phyloP scores from a whole-genome alignment of 2,113 vertebrate genomes.

The Rafetus swinhoei region DNA sequence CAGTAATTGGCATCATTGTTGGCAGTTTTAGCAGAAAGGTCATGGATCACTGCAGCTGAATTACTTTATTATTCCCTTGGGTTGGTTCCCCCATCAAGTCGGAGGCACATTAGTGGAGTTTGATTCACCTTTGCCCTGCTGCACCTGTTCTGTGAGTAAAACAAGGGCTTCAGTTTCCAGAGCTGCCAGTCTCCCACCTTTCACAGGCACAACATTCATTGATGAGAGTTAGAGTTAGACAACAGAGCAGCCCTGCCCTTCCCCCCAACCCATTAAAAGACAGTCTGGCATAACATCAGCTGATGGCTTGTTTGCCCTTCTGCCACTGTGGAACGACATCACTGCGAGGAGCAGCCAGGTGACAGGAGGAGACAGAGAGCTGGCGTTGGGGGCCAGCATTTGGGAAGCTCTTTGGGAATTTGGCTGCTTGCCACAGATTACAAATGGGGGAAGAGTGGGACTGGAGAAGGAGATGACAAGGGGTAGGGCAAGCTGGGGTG shows the following conservation, averaged over 20 bases:
- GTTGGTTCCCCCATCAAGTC: neutral
- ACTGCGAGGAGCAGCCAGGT: rapidly evolving
- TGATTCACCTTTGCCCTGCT: neutral
- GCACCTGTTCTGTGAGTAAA: slow-evolving; percentile 5
- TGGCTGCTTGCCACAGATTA: neutral
- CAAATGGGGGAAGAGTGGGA: neutral
- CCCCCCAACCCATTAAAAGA: neutral
- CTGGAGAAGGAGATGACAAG: neutral
- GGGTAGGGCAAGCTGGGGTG: neutral
- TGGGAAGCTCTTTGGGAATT: neutral
- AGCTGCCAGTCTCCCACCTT: neutral
- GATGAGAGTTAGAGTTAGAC: neutral
- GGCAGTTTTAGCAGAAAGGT: neutral
- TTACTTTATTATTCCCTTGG: neutral
- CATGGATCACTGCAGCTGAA: neutral
- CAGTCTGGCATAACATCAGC: neutral
- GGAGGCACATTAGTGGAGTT: neutral
- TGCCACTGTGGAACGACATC: rapidly evolving
- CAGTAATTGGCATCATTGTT: neutral
- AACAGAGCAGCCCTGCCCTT: neutral
- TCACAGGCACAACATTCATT: neutral
- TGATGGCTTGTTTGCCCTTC: neutral
- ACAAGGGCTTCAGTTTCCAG: neutral
- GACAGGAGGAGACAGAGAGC: rapidly evolving
- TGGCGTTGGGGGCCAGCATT: neutral